Evolutionary conservation across 2,888 invertebrate species (phyloP).

Genomic region (Trachelus stipa): DNA sequence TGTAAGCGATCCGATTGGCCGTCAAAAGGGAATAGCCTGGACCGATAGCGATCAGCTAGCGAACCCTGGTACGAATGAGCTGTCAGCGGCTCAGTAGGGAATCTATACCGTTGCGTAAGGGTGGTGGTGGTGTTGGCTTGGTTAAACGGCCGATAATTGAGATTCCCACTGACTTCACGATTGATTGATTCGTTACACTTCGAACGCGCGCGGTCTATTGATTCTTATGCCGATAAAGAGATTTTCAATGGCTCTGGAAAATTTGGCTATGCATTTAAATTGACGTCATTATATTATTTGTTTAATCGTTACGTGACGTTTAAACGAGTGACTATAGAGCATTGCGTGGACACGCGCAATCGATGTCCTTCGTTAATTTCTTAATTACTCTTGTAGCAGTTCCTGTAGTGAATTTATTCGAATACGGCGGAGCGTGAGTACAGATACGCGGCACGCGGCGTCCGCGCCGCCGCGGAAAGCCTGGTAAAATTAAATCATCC

Average conservation of each 20-base stretch:
- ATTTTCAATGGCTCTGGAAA: not conserved
- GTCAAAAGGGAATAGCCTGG: conserved; percentile 9
- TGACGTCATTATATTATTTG: not conserved
- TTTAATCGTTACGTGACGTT: not conserved
- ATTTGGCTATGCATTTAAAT: conserved; percentile 4
- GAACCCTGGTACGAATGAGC: conserved; percentile 2
- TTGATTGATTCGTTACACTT: conserved; percentile 10
- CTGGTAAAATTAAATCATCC: conserved; percentile 43
- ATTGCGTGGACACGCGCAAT: not conserved
- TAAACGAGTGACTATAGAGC: not conserved
- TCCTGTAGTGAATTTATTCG: not conserved
- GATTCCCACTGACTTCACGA: not conserved
- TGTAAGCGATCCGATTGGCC: conserved; percentile 23
- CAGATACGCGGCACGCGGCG: not conserved
- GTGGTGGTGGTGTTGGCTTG: not conserved
- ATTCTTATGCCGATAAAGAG: not conserved
- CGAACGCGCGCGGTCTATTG: not conserved
- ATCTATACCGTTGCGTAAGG: conserved; percentile 6
- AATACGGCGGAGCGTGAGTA: not conserved
- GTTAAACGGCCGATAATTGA: conserved; percentile 7
- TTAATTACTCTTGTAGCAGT: not conserved
- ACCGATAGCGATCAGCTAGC: conserved; percentile 3
- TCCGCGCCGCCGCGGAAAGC: conserved; percentile 8
- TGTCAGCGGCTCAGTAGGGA: conserved; percentile 2
- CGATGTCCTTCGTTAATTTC: not conserved